Evolutionary conservation across 2,888 invertebrate species (phyloP).

Genomic region (Piscicola geometra): DNA sequence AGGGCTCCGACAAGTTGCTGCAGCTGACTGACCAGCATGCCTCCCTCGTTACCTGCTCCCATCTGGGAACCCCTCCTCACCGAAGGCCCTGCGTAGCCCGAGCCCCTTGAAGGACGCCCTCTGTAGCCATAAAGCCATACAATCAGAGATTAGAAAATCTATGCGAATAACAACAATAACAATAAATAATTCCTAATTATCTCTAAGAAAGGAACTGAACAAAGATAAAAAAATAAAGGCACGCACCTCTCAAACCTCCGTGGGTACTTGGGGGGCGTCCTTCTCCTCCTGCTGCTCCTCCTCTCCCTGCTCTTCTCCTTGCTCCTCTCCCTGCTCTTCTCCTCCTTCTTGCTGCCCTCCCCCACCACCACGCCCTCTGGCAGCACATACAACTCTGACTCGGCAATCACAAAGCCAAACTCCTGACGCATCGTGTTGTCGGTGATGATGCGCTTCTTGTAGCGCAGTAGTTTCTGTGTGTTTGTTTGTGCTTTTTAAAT

Average conservation of each 20-base stretch:
- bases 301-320: conserved; percentile 17
- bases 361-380: conserved; percentile 41
- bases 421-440: conserved; percentile 34
- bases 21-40: conserved; percentile 35
- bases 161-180: too few relatives aligned
- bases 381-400: conserved; percentile 28
- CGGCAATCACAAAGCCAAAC: conserved; percentile 33
- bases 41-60: conserved; percentile 1
- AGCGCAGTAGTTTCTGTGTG: conserved; percentile 34
- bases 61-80: conserved; percentile 7
- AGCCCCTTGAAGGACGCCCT: too few relatives aligned
- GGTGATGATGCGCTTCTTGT: conserved; percentile 37
- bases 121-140: too few relatives aligned
- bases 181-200: too few relatives aligned
- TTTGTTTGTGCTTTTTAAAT: too few relatives aligned
- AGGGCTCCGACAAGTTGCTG: conserved; percentile 38
- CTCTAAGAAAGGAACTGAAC: too few relatives aligned
- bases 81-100: conserved; percentile 20
- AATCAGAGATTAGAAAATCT: too few relatives aligned
- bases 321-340: background rate
- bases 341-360: conserved; percentile 26
- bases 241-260: background rate
- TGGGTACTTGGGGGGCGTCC: conserved; percentile 11
- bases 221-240: background rate
- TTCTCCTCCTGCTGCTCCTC: conserved; percentile 13